A percentile compares a stretch with the other conserved stretches of the same genome.
phyloP scores from a whole-genome alignment of 2,113 vertebrate genomes.

The Morone saxatilis region DNA sequence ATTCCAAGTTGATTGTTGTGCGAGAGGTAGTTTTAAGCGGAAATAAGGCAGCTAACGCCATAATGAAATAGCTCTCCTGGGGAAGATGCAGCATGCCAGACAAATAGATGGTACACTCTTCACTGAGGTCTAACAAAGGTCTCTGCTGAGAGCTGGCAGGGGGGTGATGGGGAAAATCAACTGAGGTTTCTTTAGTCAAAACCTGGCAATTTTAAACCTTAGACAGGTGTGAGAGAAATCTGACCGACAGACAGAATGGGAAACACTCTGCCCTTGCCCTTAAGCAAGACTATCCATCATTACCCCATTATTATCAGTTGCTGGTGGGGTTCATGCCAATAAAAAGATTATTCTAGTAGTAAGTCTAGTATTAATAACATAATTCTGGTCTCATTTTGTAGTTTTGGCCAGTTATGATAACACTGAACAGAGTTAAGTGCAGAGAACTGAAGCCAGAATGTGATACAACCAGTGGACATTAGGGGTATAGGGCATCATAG shows the following conservation, averaged over 20 bases:
- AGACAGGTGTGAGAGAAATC: background rate
- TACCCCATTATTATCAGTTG: background rate
- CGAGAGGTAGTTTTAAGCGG: conserved; percentile 61
- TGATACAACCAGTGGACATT: too few species aligned
- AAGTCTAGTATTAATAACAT: background rate
- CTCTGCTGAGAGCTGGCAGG: conserved; percentile 18
- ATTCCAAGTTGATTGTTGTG: conserved; percentile 57
- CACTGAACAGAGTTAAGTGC: background rate
- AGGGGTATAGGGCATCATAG: too few species aligned
- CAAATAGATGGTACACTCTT: conserved; percentile 34
- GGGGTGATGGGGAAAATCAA: background rate
- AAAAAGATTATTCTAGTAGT: background rate
- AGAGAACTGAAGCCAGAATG: too few species aligned
- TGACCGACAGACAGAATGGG: too few species aligned
- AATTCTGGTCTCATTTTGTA: background rate
- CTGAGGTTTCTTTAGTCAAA: conserved; percentile 1
- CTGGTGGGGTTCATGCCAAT: background rate
- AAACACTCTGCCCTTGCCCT: background rate
- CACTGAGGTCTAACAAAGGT: conserved; percentile 20
- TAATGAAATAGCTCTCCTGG: conserved; percentile 65
- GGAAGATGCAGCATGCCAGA: conserved; percentile 24
- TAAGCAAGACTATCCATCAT: background rate
- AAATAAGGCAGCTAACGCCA: conserved; percentile 58
- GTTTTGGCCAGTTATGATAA: background rate
- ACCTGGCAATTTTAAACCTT: background rate